A percentile compares a stretch with the other conserved stretches of the same genome.
Evolutionary conservation across 2,113 vertebrate genomes (phyloP).

Genomic region (Picathartes gymnocephalus): DNA sequence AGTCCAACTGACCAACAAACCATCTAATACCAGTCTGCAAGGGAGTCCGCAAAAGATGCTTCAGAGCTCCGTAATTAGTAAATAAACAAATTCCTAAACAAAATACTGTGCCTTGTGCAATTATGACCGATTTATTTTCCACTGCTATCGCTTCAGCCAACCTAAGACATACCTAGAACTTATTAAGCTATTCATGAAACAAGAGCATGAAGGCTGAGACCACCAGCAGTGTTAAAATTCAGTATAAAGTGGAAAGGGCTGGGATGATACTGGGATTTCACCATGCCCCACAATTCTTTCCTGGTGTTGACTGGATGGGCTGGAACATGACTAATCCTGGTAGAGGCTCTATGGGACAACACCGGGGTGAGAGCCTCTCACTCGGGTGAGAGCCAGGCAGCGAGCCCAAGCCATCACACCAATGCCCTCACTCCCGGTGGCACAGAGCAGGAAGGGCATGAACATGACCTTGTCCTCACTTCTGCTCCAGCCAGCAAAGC

Average conservation of each 20-base stretch:
- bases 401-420: not conserved
- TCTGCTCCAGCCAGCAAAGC: not conserved
- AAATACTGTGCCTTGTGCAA: not conserved
- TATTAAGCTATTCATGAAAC: not conserved
- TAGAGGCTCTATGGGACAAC: rapidly evolving
- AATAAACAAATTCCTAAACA: not conserved
- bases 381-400: not conserved
- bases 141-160: not conserved
- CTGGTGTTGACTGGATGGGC: not conserved
- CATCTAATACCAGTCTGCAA: not conserved
- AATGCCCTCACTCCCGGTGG: rapidly evolving
- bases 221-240: not conserved
- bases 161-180: not conserved
- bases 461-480: not conserved
- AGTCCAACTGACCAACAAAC: not conserved
- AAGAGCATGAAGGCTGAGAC: not conserved
- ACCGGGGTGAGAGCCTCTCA: no score
- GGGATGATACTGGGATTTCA: not conserved
- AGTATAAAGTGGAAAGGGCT: not conserved
- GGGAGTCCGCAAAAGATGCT: not conserved
- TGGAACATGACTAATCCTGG: not conserved
- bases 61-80: not conserved
- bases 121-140: not conserved
- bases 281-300: not conserved
- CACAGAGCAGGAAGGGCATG: not conserved